phyloP scores from a whole-genome alignment of 2,797 vertebrate genomes.

The Malurus leucopterus region DNA sequence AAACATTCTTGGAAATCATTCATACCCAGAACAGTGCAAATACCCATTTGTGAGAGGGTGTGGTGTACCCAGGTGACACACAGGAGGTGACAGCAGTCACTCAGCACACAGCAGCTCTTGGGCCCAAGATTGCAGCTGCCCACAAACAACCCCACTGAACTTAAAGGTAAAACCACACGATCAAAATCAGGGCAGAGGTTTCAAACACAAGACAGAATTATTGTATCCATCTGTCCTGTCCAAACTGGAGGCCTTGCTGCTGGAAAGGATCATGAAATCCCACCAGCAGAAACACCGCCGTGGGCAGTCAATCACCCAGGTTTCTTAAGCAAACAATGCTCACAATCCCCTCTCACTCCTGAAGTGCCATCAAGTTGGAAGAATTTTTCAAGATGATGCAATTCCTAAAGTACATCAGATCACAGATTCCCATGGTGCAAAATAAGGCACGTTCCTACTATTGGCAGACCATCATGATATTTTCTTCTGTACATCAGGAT shows the following conservation, averaged over 20 bases:
- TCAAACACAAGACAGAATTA: neutral
- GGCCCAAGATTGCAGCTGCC: neutral
- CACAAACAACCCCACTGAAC: neutral
- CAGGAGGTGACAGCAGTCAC: neutral
- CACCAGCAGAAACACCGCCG: neutral
- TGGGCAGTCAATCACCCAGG: neutral
- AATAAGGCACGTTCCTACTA: accelerated
- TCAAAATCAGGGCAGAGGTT: neutral
- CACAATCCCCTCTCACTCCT: neutral
- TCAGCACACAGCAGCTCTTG: neutral
- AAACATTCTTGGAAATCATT: accelerated
- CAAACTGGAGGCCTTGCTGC: neutral
- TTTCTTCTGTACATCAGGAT: neutral
- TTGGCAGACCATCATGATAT: neutral
- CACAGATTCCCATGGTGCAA: neutral
- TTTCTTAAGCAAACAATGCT: neutral
- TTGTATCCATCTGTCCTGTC: neutral
- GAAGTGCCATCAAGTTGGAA: neutral
- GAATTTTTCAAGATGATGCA: neutral
- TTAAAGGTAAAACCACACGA: neutral
- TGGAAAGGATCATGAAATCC: neutral
- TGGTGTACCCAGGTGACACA: neutral
- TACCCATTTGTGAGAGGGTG: neutral
- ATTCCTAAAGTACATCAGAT: neutral
- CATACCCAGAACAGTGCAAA: neutral